These are phyloP conservation scores for Bellardia bayeri DNA, from an alignment of 2,888 invertebrate genomes.

Conservation along the genomic window DNA sequence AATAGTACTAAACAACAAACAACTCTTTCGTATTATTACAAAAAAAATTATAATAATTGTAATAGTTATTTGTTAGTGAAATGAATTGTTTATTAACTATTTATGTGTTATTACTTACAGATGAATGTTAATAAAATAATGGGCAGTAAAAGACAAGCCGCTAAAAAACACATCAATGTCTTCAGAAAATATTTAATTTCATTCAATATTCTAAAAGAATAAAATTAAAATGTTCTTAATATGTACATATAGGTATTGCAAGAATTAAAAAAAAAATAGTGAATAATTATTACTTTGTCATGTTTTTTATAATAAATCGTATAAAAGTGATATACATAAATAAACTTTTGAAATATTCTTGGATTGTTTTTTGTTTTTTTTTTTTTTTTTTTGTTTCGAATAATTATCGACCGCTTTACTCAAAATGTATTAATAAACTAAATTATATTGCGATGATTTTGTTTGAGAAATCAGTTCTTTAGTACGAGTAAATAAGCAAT, in stretches of 20 bases:
- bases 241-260: constrained; percentile 26
- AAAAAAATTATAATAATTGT: too few species aligned
- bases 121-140: constrained; percentile 80
- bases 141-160: constrained; percentile 80
- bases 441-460: not conserved
- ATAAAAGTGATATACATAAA: constrained; percentile 1
- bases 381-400: constrained; percentile 17
- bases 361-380: constrained; percentile 4
- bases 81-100: not conserved
- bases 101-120: constrained; percentile 79
- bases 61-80: too few species aligned
- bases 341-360: constrained; percentile 8
- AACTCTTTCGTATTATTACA: too few species aligned
- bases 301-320: constrained; percentile 50
- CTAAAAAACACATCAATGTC: constrained; percentile 80
- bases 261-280: constrained; percentile 16
- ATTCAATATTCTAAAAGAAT: constrained; percentile 79
- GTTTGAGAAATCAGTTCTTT: constrained; percentile 14
- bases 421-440: constrained; percentile 46
- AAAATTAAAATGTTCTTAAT: constrained; percentile 2
- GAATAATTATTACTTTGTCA: constrained; percentile 73
- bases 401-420: constrained; percentile 38
- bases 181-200: constrained; percentile 80
- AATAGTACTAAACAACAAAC: too few species aligned
- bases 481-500: constrained; percentile 2